Conservation (phyloP, 35 echinoderm and acorn worm species). For the Hemicentrotus pulcherrimus region DNA sequence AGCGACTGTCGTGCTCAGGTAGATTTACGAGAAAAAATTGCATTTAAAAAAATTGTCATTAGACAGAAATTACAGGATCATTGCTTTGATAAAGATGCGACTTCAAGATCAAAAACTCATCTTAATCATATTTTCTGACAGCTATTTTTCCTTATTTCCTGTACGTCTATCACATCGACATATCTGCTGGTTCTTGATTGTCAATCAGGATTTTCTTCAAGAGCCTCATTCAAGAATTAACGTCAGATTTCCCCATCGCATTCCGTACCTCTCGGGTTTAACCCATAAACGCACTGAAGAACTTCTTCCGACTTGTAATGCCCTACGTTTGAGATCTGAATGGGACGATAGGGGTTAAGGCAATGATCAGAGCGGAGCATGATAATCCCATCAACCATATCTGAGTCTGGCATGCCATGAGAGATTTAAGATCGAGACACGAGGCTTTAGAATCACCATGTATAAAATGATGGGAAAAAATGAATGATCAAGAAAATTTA, state of each 20-base stretch:
- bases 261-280: not conserved
- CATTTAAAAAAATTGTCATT: not conserved
- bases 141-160: not conserved
- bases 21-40: not conserved
- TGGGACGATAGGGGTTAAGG: not conserved
- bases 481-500: not conserved
- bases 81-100: not conserved
- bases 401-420: not conserved
- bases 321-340: not conserved
- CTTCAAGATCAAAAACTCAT: not conserved
- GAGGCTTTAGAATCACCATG: not conserved
- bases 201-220: not conserved
- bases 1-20: not conserved
- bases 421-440: not conserved
- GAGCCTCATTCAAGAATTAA: not conserved
- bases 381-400: not conserved
- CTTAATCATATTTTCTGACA: not conserved
- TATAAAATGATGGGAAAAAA: not conserved
- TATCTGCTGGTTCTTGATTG: conserved; percentile 1
- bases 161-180: not conserved
- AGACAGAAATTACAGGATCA: not conserved
- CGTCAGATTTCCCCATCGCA: not conserved
- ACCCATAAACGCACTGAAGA: not conserved
- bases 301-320: not conserved
- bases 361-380: not conserved